These are phyloP conservation scores for Zaprionus ghesquierei DNA, from an alignment of 1,140 invertebrate genomes.

Conservation along the genomic window DNA sequence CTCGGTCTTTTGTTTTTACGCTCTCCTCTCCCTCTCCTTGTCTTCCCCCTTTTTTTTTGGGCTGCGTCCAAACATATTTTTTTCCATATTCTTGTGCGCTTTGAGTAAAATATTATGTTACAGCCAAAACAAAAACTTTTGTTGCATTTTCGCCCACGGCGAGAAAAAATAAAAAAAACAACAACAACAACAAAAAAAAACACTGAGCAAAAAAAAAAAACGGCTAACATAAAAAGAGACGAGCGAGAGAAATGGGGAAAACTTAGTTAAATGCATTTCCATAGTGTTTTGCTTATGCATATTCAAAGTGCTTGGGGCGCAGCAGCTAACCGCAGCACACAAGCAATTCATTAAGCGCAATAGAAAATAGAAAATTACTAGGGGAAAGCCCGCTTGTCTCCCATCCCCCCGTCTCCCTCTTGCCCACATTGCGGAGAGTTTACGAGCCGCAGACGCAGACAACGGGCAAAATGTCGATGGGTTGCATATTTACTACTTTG, in stretches of 20 bases:
- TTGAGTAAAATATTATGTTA: constrained; percentile 81
- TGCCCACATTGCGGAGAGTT: constrained; percentile 41
- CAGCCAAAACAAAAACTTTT: constrained; percentile 50
- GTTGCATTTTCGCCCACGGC: constrained; percentile 41
- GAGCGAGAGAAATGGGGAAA: constrained; percentile 18
- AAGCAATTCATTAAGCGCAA: constrained; percentile 79
- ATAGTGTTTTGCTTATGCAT: constrained; percentile 66
- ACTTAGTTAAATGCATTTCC: constrained; percentile 71
- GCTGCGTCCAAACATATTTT: constrained; percentile 45
- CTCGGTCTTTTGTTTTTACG: constrained; percentile 23
- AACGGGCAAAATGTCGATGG: constrained; percentile 55
- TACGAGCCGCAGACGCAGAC: constrained; percentile 69
- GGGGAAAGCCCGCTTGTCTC: constrained; percentile 17
- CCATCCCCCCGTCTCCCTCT: neutral
- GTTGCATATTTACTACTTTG: constrained; percentile 76
- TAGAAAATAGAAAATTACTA: constrained; percentile 72
- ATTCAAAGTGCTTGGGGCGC: constrained; percentile 48
- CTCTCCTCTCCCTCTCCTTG: constrained; percentile 9
- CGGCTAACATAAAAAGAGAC: neutral
- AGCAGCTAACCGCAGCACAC: constrained; percentile 50
- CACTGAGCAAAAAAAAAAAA: neutral
- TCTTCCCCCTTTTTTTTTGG: constrained; percentile 29
- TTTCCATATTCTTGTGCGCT: constrained; percentile 51
- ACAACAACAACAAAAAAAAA: constrained; percentile 21
- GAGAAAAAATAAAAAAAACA: too few species aligned